phyloP scores from a whole-genome alignment of 2,888 invertebrate genomes.

The Ornithoptera priamus region DNA sequence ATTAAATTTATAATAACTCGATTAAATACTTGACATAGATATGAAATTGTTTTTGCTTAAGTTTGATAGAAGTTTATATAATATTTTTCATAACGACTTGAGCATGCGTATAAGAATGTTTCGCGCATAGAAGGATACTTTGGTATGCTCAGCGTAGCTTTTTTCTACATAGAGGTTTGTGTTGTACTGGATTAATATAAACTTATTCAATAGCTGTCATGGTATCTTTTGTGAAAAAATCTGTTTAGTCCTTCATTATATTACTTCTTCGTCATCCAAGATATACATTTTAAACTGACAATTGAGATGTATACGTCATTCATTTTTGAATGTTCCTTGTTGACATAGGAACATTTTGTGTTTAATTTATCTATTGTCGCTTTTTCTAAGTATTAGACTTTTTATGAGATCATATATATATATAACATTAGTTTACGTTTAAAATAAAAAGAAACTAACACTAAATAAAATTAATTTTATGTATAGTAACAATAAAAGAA shows the following conservation, averaged over 20 bases:
- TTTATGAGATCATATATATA: too few relatives aligned
- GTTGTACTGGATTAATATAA: not conserved
- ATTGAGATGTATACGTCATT: not conserved
- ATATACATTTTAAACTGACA: not conserved
- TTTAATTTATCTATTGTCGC: not conserved
- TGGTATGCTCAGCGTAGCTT: not conserved
- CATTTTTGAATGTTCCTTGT: not conserved
- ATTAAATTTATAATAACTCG: slow-evolving; percentile 8
- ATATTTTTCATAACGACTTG: not conserved
- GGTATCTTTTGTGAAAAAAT: not conserved
- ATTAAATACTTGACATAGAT: slow-evolving; percentile 11
- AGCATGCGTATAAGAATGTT: too few relatives aligned
- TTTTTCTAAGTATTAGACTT: not conserved
- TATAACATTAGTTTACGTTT: too few relatives aligned
- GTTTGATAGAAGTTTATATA: slow-evolving; percentile 1
- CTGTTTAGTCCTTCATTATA: not conserved
- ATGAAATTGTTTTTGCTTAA: slow-evolving; percentile 5
- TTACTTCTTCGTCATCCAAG: not conserved
- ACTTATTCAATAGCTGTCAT: not conserved
- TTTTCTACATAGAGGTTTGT: not conserved
- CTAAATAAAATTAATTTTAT: too few relatives aligned
- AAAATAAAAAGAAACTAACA: too few relatives aligned
- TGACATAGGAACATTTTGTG: not conserved
- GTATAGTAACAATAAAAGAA: too few relatives aligned
- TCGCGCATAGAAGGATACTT: not conserved